Conservation (phyloP, 1,140 invertebrate genomes). For the Leptopilina boulardi region DNA sequence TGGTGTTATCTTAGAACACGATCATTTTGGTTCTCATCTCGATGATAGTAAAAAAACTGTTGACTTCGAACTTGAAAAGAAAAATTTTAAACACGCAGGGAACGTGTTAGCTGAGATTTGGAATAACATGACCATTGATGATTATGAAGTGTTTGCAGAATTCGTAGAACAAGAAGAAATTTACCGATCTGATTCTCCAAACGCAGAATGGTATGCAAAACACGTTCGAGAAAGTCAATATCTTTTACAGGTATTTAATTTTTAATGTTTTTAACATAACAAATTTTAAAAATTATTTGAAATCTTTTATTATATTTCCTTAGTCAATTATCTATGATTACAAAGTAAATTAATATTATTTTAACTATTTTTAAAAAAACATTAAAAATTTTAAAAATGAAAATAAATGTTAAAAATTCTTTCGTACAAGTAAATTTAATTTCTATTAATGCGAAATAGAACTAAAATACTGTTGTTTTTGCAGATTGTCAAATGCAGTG, state of each 20-base stretch:
- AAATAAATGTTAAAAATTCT: too few species aligned
- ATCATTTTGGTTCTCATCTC: slow-evolving; percentile 61
- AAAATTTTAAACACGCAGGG: slow-evolving; percentile 64
- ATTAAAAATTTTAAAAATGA: too few species aligned
- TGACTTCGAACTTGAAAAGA: slow-evolving; percentile 63
- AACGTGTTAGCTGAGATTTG: slow-evolving; percentile 60
- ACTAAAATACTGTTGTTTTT: not conserved
- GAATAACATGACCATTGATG: slow-evolving; percentile 24
- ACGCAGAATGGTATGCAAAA: not conserved
- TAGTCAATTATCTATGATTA: too few species aligned
- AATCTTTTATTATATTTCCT: not conserved
- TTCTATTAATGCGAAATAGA: too few species aligned
- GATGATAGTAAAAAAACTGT: slow-evolving; percentile 63
- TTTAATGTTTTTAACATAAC: not conserved
- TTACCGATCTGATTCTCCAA: too few species aligned
- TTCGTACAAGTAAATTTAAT: too few species aligned
- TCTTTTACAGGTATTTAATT: not conserved
- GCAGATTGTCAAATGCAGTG: slow-evolving; percentile 10
- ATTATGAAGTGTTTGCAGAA: slow-evolving; percentile 17
- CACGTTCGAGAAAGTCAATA: slow-evolving; percentile 16
- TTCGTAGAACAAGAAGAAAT: slow-evolving; percentile 4
- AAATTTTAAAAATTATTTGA: not conserved
- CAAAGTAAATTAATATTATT: too few species aligned
- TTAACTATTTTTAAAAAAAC: too few species aligned
- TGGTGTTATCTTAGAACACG: slow-evolving; percentile 58